Evolutionary conservation across 2,113 vertebrate species (phyloP).

Genomic region (Cyphomyrus plagiostoma): DNA sequence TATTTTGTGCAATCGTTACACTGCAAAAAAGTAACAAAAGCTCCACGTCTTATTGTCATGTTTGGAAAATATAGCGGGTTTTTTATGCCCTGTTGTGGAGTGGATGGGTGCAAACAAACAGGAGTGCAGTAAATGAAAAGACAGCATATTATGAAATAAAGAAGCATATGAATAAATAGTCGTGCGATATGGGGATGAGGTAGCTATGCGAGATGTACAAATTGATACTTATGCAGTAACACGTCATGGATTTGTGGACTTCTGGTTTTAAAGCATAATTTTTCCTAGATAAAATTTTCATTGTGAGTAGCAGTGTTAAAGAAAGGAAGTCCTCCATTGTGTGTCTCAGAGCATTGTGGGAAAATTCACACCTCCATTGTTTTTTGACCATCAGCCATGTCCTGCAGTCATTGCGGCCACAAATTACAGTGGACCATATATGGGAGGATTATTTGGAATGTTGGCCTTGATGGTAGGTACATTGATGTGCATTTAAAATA

Average conservation of each 20-base stretch:
- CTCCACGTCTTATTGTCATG: neutral
- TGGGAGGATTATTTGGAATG: slow-evolving; percentile 1
- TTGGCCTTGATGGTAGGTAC: slow-evolving; percentile 6
- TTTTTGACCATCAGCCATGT: neutral
- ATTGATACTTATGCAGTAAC: neutral
- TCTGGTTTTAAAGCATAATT: neutral
- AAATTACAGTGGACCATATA: neutral
- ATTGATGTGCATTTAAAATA: neutral
- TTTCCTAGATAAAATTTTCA: neutral
- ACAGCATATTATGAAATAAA: neutral
- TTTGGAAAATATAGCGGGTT: neutral
- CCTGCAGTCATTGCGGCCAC: neutral
- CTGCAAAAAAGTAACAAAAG: neutral
- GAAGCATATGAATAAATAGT: neutral
- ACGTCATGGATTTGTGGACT: neutral
- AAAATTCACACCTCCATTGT: neutral
- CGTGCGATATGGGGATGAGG: neutral
- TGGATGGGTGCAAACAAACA: neutral
- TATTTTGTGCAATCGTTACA: neutral
- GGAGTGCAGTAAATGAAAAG: neutral
- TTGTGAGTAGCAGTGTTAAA: neutral
- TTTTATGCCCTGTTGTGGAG: neutral
- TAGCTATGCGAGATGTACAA: neutral
- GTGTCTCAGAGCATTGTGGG: neutral
- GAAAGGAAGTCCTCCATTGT: neutral